Evolutionary conservation across 2,113 vertebrate genomes (phyloP).

Genomic region (rabbit (Oryctolagus cuniculus)): mOryCun1.1 NC_091438.1:103748001-103748500

Average conservation of each 20-base stretch:
- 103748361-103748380: background rate
- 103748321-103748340: background rate
- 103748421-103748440: constrained; percentile 22
- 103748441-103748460: background rate
- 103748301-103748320: background rate
- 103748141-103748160: constrained; percentile 22
- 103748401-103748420: background rate
- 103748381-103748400: background rate
- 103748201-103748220: background rate
- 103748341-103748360: background rate
- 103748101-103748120: constrained; percentile 72
- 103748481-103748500: background rate
- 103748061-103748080: constrained; percentile 64
- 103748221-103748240: background rate
- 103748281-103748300: background rate
- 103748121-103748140: constrained; percentile 1
- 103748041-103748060: constrained; percentile 72
- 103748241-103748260: background rate
- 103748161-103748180: background rate
- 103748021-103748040: constrained; percentile 64
- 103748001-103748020: background rate
- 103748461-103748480: background rate
- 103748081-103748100: constrained; percentile 46
- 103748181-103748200: background rate
- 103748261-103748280: rapidly evolving